Base-by-base conservation (phyloP, 2,113 vertebrate genomes). In the Seriola dumerili region DNA sequence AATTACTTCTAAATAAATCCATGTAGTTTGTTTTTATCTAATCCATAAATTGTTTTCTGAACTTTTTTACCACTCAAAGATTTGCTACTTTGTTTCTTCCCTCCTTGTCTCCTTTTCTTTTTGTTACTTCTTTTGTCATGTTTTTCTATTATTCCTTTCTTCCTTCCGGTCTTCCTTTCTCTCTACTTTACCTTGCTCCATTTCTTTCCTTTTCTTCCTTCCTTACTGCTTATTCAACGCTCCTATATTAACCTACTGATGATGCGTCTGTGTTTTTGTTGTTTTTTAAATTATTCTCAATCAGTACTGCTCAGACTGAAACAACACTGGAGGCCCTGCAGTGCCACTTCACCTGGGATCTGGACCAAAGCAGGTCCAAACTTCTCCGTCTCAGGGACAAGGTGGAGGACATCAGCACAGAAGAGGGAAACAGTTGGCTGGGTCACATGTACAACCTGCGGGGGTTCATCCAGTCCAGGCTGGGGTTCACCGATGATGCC, bases 291-390 rank as follows among this genome's bases (percentile, higher is more conserved):
- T 34, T 44, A 48, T 14, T 72, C 48, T 58, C 38, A 19, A n/a
- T 44, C 80, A 91, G 91, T 81, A 48, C 66, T 66, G 54, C 54
- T 74, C 36, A 74, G 38, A 81, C 48, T 81, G 59, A 17, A 32
- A 52, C 69, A 1, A 44, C 25, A 0, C 29, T 71, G 63, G 50
- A 85, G 34, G 61, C 64, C 34, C 85, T 92, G 57, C 61, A 90
- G 77, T 85, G 89, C 40, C 91, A 93, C 79, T 90, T 91, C 87
- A 91, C 87, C 25, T 93, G 91, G 91, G 72, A 69, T 6, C 63
- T 89, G 46, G 36, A 48, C 3, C 0, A 0, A 29, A 23, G 5
- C 6, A 54, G 8, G 11, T 34, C 29, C 7, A 40, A 21, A 19
- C 67, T 90, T 8, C 10, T 80, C 1, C 5, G 14, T 0, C 1